phyloP scores from a whole-genome alignment of 2,888 invertebrate genomes.

The Lochmaea crataegi region DNA sequence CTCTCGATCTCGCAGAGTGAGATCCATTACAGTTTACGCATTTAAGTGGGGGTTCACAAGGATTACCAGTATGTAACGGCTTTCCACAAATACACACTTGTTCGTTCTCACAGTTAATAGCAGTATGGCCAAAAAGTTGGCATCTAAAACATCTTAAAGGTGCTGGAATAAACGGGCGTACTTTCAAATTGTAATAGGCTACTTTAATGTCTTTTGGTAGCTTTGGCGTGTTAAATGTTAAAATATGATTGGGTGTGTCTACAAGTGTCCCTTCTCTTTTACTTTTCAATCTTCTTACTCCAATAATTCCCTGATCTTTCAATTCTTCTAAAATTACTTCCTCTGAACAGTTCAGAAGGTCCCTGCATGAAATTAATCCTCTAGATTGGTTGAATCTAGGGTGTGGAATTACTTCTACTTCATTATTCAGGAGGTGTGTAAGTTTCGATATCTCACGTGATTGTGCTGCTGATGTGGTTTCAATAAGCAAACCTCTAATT shows the following conservation, averaged over 20 bases:
- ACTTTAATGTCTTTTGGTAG: too few species aligned
- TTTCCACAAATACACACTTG: conserved; percentile 37
- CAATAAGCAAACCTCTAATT: too few species aligned
- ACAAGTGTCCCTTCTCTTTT: conserved; percentile 21
- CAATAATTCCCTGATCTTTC: conserved; percentile 7
- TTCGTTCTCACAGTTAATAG: conserved; percentile 25
- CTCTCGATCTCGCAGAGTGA: too few species aligned
- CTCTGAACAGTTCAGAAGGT: conserved; percentile 13
- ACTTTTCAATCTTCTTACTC: conserved; percentile 18
- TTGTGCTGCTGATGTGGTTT: too few species aligned
- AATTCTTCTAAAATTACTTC: conserved; percentile 19
- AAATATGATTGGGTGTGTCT: conserved; percentile 38
- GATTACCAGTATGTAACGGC: conserved; percentile 27
- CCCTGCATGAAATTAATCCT: conserved; percentile 11
- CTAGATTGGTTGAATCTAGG: conserved; percentile 10
- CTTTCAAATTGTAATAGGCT: not conserved
- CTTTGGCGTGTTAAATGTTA: conserved; percentile 45
- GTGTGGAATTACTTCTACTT: conserved; percentile 18
- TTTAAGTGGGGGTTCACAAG: too few species aligned
- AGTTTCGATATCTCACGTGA: too few species aligned
- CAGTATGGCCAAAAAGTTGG: conserved; percentile 37
- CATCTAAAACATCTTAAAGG: conserved; percentile 43
- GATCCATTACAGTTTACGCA: too few species aligned
- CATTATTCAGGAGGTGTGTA: too few species aligned
- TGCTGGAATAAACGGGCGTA: conserved; percentile 43